These are phyloP conservation scores for Agrypnia vestita DNA, from an alignment of 1,140 invertebrate genomes.

Conservation along the genomic window DNA sequence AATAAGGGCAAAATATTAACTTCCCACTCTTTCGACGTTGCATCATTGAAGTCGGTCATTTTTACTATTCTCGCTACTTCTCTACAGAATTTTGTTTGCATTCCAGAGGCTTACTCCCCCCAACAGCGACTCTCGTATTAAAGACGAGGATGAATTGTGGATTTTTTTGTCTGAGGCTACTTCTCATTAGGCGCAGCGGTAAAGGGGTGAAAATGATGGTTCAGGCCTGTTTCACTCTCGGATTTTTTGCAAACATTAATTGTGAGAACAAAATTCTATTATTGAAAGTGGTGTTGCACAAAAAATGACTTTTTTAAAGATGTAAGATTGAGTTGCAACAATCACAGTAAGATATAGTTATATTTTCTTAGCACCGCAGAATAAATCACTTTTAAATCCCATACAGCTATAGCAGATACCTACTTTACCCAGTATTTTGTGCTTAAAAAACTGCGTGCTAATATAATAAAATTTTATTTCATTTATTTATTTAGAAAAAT, in stretches of 20 bases:
- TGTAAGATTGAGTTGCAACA: no score
- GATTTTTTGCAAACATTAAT: conserved; percentile 32
- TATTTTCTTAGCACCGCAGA: no score
- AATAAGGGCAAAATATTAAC: conserved; percentile 21
- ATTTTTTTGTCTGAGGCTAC: conserved; percentile 45
- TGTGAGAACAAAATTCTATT: not conserved
- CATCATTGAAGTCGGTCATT: conserved; percentile 14
- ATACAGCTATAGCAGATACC: no score
- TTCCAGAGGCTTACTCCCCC: not conserved
- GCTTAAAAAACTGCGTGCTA: no score
- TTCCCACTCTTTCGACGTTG: not conserved
- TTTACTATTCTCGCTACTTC: conserved; percentile 2
- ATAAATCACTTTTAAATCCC: no score
- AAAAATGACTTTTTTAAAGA: no score
- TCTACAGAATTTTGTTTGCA: not conserved
- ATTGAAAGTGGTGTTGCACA: not conserved
- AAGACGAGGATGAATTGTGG: conserved; percentile 45
- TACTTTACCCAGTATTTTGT: no score
- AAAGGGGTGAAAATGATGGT: conserved; percentile 42
- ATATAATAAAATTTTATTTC: no score
- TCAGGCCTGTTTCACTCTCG: conserved; percentile 22
- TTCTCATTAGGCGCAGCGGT: conserved; percentile 42
- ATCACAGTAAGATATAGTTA: no score
- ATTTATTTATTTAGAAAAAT: no score
- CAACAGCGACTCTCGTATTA: conserved; percentile 38